phyloP scores from a whole-genome alignment of 2,888 invertebrate species.

The Neoascia interrupta region DNA sequence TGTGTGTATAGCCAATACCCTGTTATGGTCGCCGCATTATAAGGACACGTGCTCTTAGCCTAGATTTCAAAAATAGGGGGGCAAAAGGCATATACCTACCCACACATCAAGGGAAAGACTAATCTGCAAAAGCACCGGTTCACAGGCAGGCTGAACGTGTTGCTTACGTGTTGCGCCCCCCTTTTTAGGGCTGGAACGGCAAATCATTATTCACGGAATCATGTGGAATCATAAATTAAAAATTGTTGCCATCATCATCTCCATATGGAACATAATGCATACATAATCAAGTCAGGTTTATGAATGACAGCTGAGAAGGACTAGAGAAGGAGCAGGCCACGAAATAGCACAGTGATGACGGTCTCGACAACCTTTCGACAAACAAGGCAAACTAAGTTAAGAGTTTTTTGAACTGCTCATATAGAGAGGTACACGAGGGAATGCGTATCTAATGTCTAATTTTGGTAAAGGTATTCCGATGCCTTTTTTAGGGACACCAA shows the following conservation, averaged over 20 bases:
- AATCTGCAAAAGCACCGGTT: conserved; percentile 24
- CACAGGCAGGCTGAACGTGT: conserved; percentile 20
- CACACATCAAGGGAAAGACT: neutral
- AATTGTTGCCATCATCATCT: conserved; percentile 28
- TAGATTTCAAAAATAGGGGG: conserved; percentile 15
- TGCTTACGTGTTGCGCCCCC: conserved; percentile 41
- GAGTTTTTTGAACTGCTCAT: too few relatives aligned
- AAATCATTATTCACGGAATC: conserved; percentile 38
- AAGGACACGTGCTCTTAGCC: conserved; percentile 33
- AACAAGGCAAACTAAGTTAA: too few relatives aligned
- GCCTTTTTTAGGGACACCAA: too few relatives aligned
- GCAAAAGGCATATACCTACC: too few relatives aligned
- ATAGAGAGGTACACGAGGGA: too few relatives aligned
- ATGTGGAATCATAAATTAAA: conserved; percentile 47
- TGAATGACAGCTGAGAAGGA: neutral
- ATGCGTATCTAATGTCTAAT: too few relatives aligned
- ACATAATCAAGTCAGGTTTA: conserved; percentile 16
- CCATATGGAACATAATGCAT: neutral
- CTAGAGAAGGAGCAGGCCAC: too few relatives aligned
- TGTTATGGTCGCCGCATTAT: conserved; percentile 11
- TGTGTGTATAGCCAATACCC: conserved; percentile 15
- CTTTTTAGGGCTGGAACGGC: neutral
- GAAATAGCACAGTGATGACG: too few relatives aligned
- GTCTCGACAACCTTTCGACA: too few relatives aligned
- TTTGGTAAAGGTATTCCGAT: too few relatives aligned